phyloP scores from a whole-genome alignment of 23 tunicate genomes.

The Trididemnum clinides region DNA sequence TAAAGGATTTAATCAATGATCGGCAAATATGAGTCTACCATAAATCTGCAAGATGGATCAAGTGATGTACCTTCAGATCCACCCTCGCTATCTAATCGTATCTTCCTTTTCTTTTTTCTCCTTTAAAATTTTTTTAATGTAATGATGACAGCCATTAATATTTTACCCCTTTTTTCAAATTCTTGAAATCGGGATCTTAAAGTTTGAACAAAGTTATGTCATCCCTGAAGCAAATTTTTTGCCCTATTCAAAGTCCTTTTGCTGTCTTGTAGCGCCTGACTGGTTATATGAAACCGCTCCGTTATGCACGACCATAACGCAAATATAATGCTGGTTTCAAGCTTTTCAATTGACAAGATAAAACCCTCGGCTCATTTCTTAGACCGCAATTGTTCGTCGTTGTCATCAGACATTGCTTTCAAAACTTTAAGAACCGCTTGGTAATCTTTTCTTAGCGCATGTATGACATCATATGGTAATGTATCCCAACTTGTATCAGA shows the following conservation, averaged over 20 bases:
- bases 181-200: not conserved
- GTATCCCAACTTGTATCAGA: constrained; percentile 46
- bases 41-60: constrained; percentile 21
- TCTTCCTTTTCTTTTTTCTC: constrained; percentile 1
- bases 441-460: constrained; percentile 42
- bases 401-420: constrained; percentile 40
- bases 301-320: constrained; percentile 29
- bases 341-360: constrained; percentile 11
- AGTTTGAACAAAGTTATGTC: constrained; percentile 5
- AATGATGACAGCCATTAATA: constrained; percentile 23
- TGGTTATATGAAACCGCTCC: constrained; percentile 37
- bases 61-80: constrained; percentile 27
- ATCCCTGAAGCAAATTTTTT: constrained; percentile 18
- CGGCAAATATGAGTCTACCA: constrained; percentile 20
- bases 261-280: constrained; percentile 43
- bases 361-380: constrained; percentile 31
- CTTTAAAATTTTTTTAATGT: constrained; percentile 22
- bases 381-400: constrained; percentile 24
- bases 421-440: constrained; percentile 45
- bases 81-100: constrained; percentile 8
- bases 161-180: constrained; percentile 7
- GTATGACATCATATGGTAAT: constrained; percentile 29
- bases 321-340: constrained; percentile 30
- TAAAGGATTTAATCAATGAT: constrained; percentile 16
- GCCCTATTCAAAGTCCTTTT: constrained; percentile 33